Base-by-base conservation (phyloP, 2,888 invertebrate genomes). In the Ceramica pisi region DNA sequence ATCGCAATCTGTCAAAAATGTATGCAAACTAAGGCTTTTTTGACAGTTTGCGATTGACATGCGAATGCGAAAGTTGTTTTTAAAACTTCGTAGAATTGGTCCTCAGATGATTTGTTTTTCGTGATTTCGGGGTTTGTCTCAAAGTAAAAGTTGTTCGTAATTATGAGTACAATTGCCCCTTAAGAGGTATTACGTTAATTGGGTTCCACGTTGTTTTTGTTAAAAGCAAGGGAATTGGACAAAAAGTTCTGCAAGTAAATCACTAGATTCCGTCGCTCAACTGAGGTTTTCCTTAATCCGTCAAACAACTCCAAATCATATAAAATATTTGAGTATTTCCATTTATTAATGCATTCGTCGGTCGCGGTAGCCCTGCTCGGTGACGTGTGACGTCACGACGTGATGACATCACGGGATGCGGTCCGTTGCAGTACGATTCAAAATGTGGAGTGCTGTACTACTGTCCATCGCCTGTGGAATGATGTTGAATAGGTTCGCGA, bases 361-460 rank as follows among this genome's bases (percentile, higher is more conserved):
- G 16, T 56, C 57, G 65, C 41, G 62, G 67, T 68, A 56, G 35
- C 59, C 35, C 31, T 66, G 44, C 10, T 63, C 38, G 55, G 35
- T 66, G 51, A 60, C 26, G 31, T 63, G 12, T 55, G 59, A 57
- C 67, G 19, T 55, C 31, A 55, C 8, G 55, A 57, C 48, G 51
- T 56, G 65, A 67, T 57, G 51, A 68, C 53, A 48, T 68, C 57
- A 65, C 65, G 7, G 59, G n/a, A 56, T 59, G 71, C 51, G 67
- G 71, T n/a, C n/a, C n/a, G n/a, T 64, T 56, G 44, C 26, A 50
- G 21, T 35, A 23, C 63, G 57, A 65, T 69, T 31, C 67, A 71
- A 82, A 80, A 77, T 82, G 69, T 64, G 31, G 48, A 63, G 44
- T 26, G 59, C 46, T 60, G 46, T 46, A 46, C 46, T 46, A 46